Conservation (phyloP, 2,113 vertebrate species). For the Arvicanthis niloticus region DNA sequence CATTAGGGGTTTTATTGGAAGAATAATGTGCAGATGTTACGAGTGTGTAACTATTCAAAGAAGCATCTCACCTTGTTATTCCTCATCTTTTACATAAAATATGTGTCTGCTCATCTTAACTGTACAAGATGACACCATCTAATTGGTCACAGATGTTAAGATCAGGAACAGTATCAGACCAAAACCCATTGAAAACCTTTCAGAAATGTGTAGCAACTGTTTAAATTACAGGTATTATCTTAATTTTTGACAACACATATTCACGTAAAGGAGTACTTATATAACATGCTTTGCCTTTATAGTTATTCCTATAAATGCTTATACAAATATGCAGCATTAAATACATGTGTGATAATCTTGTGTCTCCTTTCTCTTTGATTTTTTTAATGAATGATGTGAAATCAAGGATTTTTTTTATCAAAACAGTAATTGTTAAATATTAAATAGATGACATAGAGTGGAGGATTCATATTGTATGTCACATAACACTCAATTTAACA, state of each 20-base stretch:
- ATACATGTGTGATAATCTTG: not conserved
- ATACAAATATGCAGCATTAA: not conserved
- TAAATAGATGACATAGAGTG: not conserved
- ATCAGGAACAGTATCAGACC: not conserved
- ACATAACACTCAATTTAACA: not conserved
- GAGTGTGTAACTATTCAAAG: not conserved
- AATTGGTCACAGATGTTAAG: not conserved
- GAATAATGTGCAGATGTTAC: not conserved
- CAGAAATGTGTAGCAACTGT: not conserved
- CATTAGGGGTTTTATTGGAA: not conserved
- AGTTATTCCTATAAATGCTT: not conserved
- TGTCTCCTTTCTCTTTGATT: not conserved
- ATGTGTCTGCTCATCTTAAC: not conserved
- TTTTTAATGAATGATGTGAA: not conserved
- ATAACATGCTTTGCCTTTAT: not conserved
- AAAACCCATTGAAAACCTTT: not conserved
- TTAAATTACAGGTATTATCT: not conserved
- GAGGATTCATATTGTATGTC: not conserved
- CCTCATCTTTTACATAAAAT: not conserved
- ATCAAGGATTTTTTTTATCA: not conserved
- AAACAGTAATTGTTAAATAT: not conserved
- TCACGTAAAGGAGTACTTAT: not conserved
- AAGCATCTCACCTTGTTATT: not conserved
- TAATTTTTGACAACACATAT: not conserved
- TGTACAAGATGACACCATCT: not conserved